Base-by-base conservation (phyloP, 2,797 vertebrate genomes). In the Silurus aristotelis region DNA sequence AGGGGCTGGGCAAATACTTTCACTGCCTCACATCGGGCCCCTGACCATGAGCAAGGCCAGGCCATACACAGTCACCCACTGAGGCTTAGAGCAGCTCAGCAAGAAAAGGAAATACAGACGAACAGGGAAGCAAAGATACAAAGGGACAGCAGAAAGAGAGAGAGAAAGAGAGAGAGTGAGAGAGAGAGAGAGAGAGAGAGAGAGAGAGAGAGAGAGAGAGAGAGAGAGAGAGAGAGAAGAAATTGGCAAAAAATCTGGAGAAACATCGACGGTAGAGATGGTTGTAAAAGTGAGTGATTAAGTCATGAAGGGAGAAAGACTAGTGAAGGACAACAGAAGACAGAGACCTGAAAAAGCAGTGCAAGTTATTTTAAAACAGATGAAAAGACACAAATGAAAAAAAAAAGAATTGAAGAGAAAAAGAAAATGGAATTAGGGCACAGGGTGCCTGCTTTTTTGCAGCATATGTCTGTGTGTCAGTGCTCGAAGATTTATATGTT, bases 401-500 rank as follows among this genome's bases (percentile, higher is more conserved):
- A 52, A 52, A 52, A 52, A 52, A 52, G 48, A 52, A 7, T 7
- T 84, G 84, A 55, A 46, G 76, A 48, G 48, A 92, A 91, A 87
- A 88, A 90, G 89, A 91, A 83, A 88, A 43, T 46, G 66, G 56
- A 87, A 87, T 89, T 87, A 84, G 91, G 93, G 92, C 91, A 92
- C 85, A 89, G 89, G 90, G 91, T 93, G 93, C 90, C 92, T 94
- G 91, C 91, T 89, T 94, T 93, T 94, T 91, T 91, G 89, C 92
- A 80, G 64, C 91, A 85, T 86, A 91, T 89, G 82, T 93, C 93
- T 91, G 87, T 88, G 84, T 89, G 92, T 93, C 93, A 93, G 87
- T 90, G 89, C 89, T 64, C 70, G 85, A 90, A 89, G 93, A 95
- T 96, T 95, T 95, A 92, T 94, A 95, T 95, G 94, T 95, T 95